Conservation (phyloP, 2,888 invertebrate species). For the Caradrina clavipalpis region DNA sequence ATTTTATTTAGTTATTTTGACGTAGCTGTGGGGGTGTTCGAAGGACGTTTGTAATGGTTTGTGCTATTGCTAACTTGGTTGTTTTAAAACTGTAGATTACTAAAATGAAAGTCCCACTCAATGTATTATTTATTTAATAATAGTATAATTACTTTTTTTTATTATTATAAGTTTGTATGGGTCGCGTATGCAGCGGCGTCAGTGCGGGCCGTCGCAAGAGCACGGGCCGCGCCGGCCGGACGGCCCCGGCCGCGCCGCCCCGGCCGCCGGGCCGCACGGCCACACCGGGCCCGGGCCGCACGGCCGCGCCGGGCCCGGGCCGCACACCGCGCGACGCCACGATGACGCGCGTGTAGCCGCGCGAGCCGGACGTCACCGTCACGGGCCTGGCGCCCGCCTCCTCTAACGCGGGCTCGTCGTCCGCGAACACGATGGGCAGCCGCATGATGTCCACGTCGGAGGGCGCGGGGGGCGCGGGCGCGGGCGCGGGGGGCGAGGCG, state of each 20-base stretch:
- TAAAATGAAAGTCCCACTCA: neutral
- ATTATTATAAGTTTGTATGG: too few relatives aligned
- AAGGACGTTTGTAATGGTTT: too few relatives aligned
- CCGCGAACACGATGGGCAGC: constrained; percentile 92
- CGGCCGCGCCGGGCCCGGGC: constrained; percentile 52
- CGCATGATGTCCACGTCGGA: constrained; percentile 89
- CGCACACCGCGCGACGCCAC: constrained; percentile 61
- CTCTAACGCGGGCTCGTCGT: constrained; percentile 80
- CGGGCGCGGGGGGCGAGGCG: constrained; percentile 57
- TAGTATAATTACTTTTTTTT: neutral
- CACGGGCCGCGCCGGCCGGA: constrained; percentile 52
- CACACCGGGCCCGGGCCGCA: constrained; percentile 55
- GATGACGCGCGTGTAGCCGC: constrained; percentile 54
- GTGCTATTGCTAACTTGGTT: too few relatives aligned
- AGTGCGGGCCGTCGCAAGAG: constrained; percentile 61
- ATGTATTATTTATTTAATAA: constrained; percentile 1
- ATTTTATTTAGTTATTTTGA: too few relatives aligned
- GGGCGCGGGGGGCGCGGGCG: constrained; percentile 50
- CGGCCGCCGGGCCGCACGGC: constrained; percentile 74
- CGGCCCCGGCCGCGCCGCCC: constrained; percentile 3
- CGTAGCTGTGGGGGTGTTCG: too few relatives aligned
- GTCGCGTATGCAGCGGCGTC: constrained; percentile 1
- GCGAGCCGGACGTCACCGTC: constrained; percentile 46
- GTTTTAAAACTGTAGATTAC: too few relatives aligned
- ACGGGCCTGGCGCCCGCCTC: constrained; percentile 35